These are phyloP conservation scores for Zaprionus capensis DNA, from an alignment of 1,140 invertebrate species.

Conservation along the genomic window DNA sequence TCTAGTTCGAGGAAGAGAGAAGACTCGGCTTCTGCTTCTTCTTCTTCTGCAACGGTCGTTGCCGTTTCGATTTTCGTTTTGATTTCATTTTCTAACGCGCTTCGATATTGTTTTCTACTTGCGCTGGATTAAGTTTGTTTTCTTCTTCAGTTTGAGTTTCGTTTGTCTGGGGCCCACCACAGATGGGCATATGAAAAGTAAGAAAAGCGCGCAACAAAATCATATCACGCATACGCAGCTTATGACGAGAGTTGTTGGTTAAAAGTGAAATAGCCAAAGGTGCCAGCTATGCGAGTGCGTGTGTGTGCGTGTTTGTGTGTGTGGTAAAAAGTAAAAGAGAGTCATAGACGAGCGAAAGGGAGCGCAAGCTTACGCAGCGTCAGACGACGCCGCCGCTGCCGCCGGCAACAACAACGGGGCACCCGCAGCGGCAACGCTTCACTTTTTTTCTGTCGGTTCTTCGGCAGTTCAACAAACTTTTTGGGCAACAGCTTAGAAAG, in stretches of 20 bases:
- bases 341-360: constrained; percentile 33
- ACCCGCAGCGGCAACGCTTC: constrained; percentile 50
- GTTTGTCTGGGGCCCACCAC: constrained; percentile 4
- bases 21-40: neutral
- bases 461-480: constrained; percentile 74
- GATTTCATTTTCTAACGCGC: constrained; percentile 76
- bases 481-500: constrained; percentile 47
- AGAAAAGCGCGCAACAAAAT: constrained; percentile 55
- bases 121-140: constrained; percentile 39
- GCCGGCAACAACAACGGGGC: neutral
- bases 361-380: constrained; percentile 43
- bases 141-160: neutral
- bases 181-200: constrained; percentile 49
- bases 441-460: constrained; percentile 56
- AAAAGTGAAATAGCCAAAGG: constrained; percentile 71
- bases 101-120: constrained; percentile 62
- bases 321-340: constrained; percentile 64
- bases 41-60: constrained; percentile 68
- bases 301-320: constrained; percentile 19
- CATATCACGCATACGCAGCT: constrained; percentile 76
- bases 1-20: constrained; percentile 9
- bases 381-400: constrained; percentile 22
- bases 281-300: neutral
- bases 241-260: constrained; percentile 48
- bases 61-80: constrained; percentile 69